Conservation (phyloP, 2,797 vertebrate genomes). For the Linurgus olivaceus region DNA sequence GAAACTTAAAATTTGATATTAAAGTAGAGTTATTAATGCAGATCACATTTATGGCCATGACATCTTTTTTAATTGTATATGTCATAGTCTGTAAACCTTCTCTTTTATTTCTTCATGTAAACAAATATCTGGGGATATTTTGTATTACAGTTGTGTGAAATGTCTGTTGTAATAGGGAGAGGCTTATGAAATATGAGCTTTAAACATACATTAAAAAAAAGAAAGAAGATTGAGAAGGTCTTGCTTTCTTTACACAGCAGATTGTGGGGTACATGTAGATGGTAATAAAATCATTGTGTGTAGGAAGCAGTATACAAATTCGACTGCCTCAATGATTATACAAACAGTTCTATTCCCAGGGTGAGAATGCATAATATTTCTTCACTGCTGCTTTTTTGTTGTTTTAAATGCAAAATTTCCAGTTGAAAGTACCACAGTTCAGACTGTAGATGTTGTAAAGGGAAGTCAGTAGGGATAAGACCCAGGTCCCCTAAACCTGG, state of each 20-base stretch:
- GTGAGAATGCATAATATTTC: not conserved
- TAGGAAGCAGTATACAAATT: not conserved
- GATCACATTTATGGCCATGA: not conserved
- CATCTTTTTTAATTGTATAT: not conserved
- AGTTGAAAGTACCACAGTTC: not conserved
- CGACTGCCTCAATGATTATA: not conserved
- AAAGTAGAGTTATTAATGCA: not conserved
- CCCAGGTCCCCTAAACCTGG: not conserved
- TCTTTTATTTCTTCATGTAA: not conserved
- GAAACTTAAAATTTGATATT: not conserved
- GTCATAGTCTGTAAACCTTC: not conserved
- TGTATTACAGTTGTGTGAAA: not conserved
- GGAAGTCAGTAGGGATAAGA: not conserved
- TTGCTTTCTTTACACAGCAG: not conserved
- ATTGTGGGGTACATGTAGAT: not conserved
- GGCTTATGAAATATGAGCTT: not conserved
- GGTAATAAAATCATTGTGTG: not conserved
- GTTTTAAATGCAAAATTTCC: not conserved
- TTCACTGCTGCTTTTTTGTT: not conserved
- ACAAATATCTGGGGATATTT: fast-evolving
- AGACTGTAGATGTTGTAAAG: not conserved
- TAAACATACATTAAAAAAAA: not conserved
- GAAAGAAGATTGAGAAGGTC: not conserved
- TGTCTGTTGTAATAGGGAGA: not conserved
- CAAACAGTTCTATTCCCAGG: not conserved